Evolutionary conservation across 1,140 invertebrate genomes (phyloP).

Genomic region (Triops longicaudatus): DNA sequence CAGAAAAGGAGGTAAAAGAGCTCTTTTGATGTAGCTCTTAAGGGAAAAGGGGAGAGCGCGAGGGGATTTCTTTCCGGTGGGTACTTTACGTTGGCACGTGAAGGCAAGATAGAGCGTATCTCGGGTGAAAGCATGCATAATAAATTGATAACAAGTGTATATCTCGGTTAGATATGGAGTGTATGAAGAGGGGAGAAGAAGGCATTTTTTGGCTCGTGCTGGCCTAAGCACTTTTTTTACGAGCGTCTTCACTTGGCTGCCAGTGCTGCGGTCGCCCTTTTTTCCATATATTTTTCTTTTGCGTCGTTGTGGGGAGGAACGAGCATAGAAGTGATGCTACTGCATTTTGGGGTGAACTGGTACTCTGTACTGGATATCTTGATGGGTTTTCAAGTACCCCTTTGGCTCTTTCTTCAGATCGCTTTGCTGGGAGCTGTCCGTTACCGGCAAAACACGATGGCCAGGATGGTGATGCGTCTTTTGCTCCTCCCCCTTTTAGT

Average conservation of each 20-base stretch:
- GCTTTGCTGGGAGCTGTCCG: not conserved
- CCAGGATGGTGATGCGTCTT: not conserved
- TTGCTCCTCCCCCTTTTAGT: not conserved
- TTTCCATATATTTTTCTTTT: not conserved
- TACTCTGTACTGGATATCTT: not conserved
- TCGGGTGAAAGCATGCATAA: not conserved
- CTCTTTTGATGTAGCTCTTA: not conserved
- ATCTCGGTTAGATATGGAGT: slow-evolving; percentile 1
- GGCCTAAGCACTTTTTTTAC: slow-evolving; percentile 13
- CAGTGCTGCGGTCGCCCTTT: not conserved
- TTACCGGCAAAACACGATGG: not conserved
- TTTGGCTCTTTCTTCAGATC: not conserved
- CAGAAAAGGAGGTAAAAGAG: not conserved
- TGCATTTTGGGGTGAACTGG: not conserved
- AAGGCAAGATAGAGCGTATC: not conserved
- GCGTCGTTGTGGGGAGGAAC: not conserved
- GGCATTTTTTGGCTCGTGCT: not conserved
- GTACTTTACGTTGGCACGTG: not conserved
- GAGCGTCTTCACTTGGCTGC: slow-evolving; percentile 5
- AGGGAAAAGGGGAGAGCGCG: not conserved
- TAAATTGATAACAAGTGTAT: slow-evolving; percentile 12
- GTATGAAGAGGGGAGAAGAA: not conserved
- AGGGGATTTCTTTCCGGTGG: not conserved
- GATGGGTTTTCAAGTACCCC: slow-evolving; percentile 14
- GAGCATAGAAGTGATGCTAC: not conserved